phyloP scores from a whole-genome alignment of 2,113 vertebrate species.

The Hippocampus barbouri region DNA sequence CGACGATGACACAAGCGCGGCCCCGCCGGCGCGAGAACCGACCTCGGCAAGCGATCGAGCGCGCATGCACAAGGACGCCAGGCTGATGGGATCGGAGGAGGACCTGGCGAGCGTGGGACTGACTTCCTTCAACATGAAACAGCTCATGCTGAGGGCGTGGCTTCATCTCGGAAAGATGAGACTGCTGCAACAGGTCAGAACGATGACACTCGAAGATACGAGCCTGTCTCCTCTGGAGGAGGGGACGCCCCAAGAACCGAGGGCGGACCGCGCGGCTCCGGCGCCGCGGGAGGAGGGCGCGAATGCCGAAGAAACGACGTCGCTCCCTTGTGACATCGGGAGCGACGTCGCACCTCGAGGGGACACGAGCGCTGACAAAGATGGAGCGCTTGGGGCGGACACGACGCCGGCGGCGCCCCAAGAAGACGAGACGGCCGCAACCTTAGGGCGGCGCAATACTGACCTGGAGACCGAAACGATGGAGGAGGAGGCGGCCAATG shows the following conservation, averaged over 20 bases:
- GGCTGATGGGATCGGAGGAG: background rate
- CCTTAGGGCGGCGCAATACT: background rate
- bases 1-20: background rate
- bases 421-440: background rate
- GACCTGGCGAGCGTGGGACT: background rate
- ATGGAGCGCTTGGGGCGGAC: background rate
- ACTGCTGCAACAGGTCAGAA: background rate
- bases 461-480: background rate
- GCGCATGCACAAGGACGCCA: background rate
- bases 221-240: background rate
- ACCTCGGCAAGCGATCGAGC: background rate
- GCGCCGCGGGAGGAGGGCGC: too few species aligned
- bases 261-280: background rate
- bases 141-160: background rate
- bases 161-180: background rate
- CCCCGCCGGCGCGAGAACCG: background rate
- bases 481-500: background rate
- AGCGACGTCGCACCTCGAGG: background rate
- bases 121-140: slow-evolving; percentile 1
- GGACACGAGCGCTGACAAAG: background rate
- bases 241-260: background rate
- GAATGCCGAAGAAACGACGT: background rate
- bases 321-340: background rate
- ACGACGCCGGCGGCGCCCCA: background rate
- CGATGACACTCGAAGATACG: background rate